These are phyloP conservation scores for Oeneis ivallda DNA, from an alignment of 2,888 invertebrate genomes.

Conservation along the genomic window DNA sequence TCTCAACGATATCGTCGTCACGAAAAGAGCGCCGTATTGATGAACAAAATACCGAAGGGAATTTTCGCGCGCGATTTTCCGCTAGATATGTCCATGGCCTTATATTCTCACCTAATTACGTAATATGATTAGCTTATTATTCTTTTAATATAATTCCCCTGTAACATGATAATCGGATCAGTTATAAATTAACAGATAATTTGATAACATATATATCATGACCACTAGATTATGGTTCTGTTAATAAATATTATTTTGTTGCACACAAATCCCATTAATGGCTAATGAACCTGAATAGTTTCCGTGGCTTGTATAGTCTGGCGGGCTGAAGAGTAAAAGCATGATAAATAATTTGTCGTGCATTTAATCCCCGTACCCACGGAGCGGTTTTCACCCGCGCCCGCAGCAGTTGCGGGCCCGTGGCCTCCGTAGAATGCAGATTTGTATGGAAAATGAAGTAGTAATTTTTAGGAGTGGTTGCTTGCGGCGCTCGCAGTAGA, in stretches of 20 bases:
- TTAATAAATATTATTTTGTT: conserved; percentile 10
- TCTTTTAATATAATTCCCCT: conserved; percentile 7
- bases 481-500: no score
- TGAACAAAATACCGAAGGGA: neutral
- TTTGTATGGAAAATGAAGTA: no score
- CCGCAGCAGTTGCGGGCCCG: no score
- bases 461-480: no score
- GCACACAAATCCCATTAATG: conserved; percentile 12
- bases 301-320: neutral
- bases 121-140: conserved; percentile 10
- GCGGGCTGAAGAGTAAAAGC: neutral
- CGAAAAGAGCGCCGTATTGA: neutral
- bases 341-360: no score
- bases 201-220: conserved; percentile 17
- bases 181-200: conserved; percentile 22
- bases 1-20: no score
- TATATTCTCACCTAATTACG: neutral
- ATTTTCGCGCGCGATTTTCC: neutral
- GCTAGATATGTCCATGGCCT: neutral
- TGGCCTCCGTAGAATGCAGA: no score
- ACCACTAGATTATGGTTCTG: conserved; percentile 16
- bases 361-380: no score
- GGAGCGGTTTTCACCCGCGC: no score
- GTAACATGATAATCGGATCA: conserved; percentile 13
- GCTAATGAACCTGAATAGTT: conserved; percentile 7